Percentiles rank a stretch among this genome's conserved stretches.
Conservation (phyloP, 2,888 invertebrate genomes). For the Ennomos erosarius region DNA sequence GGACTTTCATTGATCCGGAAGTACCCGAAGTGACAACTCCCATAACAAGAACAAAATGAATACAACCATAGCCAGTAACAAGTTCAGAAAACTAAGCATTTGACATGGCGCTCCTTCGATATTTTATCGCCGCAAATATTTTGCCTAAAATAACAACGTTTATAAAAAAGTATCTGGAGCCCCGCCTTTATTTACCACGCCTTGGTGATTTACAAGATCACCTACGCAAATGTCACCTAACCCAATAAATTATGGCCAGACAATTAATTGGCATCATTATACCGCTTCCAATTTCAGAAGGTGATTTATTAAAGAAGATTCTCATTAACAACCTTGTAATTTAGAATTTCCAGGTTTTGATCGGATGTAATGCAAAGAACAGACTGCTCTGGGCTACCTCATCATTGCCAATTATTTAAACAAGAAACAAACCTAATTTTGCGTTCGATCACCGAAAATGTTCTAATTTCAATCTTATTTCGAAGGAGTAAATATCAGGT, state of each 20-base stretch:
- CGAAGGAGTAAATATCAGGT: slow-evolving; percentile 11
- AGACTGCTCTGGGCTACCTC: slow-evolving; percentile 39
- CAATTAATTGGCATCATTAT: slow-evolving; percentile 19
- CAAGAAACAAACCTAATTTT: slow-evolving; percentile 49
- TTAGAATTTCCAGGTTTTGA: slow-evolving; percentile 13
- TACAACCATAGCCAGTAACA: too few relatives aligned
- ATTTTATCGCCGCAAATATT: too few relatives aligned
- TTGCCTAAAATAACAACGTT: too few relatives aligned
- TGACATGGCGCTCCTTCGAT: too few relatives aligned
- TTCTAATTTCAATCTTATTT: slow-evolving; percentile 19
- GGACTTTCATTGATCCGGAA: too few relatives aligned
- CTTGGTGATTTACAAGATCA: slow-evolving; percentile 3
- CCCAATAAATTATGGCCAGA: slow-evolving; percentile 16
- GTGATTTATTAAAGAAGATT: slow-evolving; percentile 7
- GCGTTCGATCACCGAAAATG: background rate
- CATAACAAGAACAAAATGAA: too few relatives aligned
- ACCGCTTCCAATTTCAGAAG: slow-evolving; percentile 10
- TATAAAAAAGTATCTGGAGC: too few relatives aligned
- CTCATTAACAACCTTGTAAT: slow-evolving; percentile 12
- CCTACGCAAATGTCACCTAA: slow-evolving; percentile 13
- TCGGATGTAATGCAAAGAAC: slow-evolving; percentile 15
- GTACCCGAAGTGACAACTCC: too few relatives aligned
- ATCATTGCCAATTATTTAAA: slow-evolving; percentile 67
- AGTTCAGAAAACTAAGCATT: too few relatives aligned
- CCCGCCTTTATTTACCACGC: too few relatives aligned